Conservation (phyloP, 2,797 vertebrate species). For the Mionectes olivaceus region DNA sequence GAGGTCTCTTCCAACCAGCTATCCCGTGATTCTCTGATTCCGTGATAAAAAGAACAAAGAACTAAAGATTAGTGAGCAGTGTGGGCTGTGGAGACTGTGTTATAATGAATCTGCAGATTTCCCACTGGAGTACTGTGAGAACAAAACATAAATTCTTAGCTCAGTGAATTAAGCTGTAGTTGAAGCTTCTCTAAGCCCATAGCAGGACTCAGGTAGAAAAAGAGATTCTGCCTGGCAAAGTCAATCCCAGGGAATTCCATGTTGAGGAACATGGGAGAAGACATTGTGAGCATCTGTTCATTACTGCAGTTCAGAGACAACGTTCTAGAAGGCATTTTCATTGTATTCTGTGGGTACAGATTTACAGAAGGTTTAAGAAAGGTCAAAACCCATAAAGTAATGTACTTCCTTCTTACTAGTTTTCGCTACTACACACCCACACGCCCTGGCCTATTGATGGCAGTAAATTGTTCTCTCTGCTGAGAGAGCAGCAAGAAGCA, state of each 20-base stretch:
- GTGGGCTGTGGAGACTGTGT: not conserved
- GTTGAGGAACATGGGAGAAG: not conserved
- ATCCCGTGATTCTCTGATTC: not conserved
- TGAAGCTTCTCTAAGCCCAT: not conserved
- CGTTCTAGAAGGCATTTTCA: not conserved
- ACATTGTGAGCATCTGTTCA: not conserved
- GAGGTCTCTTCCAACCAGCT: not conserved
- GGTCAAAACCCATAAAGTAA: not conserved
- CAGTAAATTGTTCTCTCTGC: not conserved
- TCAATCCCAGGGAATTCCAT: not conserved
- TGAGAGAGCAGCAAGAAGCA: not conserved
- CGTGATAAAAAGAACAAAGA: slow-evolving; percentile 34
- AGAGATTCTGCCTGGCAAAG: not conserved
- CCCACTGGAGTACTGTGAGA: not conserved
- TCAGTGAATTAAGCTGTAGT: not conserved
- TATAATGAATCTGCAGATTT: slow-evolving; percentile 29
- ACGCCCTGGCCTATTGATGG: not conserved
- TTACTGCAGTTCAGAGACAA: not conserved
- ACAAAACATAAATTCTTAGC: slow-evolving; percentile 20
- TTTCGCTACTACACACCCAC: not conserved
- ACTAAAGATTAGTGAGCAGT: slow-evolving; percentile 8
- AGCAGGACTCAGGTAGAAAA: not conserved
- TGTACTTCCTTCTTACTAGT: not conserved
- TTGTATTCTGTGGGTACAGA: not conserved
- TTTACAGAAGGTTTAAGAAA: not conserved